phyloP scores from a whole-genome alignment of 2,113 vertebrate genomes.

The Notarius lentiginosus region DNA sequence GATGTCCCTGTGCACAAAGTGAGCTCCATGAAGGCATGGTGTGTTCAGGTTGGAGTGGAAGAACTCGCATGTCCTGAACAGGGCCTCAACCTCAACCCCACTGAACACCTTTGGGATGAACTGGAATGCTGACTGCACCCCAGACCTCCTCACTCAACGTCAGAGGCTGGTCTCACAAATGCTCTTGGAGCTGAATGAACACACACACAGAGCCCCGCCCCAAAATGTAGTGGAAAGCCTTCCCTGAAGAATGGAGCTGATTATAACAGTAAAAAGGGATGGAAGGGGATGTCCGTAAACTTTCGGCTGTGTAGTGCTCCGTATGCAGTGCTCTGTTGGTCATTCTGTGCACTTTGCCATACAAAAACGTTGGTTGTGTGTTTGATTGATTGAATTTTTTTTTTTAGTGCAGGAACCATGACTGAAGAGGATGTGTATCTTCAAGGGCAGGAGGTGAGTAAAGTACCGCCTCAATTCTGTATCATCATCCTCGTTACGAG shows the following conservation, averaged over 20 bases:
- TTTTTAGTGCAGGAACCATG: conserved; percentile 46
- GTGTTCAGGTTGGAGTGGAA: too few species aligned
- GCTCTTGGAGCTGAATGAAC: neutral
- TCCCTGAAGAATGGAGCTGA: neutral
- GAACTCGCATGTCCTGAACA: too few species aligned
- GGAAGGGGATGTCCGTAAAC: too few species aligned
- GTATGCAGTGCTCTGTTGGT: neutral
- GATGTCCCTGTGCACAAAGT: too few species aligned
- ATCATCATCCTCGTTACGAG: neutral
- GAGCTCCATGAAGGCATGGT: neutral
- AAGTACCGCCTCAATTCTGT: neutral
- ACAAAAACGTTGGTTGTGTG: neutral
- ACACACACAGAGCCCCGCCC: neutral
- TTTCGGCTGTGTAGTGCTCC: neutral
- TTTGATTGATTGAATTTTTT: neutral
- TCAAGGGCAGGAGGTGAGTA: conserved; percentile 32
- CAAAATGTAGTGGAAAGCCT: neutral
- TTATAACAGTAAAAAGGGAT: neutral
- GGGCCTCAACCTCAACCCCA: too few species aligned
- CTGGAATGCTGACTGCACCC: too few species aligned
- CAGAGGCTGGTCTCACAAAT: neutral
- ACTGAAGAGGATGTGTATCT: conserved; percentile 48
- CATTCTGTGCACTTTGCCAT: neutral
- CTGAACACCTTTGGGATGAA: too few species aligned
- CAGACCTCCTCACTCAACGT: too few species aligned